Conservation (phyloP, 2,113 vertebrate genomes). For the Calidris pygmaea region DNA sequence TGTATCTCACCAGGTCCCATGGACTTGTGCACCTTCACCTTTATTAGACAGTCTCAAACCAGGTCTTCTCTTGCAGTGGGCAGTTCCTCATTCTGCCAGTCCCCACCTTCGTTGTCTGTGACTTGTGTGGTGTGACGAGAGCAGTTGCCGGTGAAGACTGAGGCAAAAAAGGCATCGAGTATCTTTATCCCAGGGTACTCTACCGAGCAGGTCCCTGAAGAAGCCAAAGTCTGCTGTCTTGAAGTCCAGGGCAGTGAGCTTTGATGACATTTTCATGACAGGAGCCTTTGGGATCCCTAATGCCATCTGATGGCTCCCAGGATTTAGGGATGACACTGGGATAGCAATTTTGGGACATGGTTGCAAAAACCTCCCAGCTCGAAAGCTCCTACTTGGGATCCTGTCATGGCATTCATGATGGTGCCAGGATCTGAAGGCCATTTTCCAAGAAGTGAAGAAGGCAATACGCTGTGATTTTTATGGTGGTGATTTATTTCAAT, state of each 20-base stretch:
- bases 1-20: background rate
- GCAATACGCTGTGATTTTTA: background rate
- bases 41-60: background rate
- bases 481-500: background rate
- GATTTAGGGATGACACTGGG: background rate
- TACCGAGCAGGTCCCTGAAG: background rate
- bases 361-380: slow-evolving; percentile 36
- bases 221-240: background rate
- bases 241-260: background rate
- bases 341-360: background rate
- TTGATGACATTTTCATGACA: background rate
- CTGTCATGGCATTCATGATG: background rate
- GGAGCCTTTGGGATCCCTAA: background rate
- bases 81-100: background rate
- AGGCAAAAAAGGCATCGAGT: background rate
- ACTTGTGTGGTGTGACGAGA: background rate
- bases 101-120: background rate
- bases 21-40: background rate
- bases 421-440: background rate
- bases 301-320: background rate
- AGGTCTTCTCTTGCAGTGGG: background rate
- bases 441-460: background rate
- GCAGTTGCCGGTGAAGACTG: background rate
- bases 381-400: background rate
- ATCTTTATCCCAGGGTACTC: no score